A percentile compares a stretch with the other conserved stretches of the same genome.
Evolutionary conservation across 2,888 invertebrate genomes (phyloP).

Genomic region (Synergus japonicus): DNA sequence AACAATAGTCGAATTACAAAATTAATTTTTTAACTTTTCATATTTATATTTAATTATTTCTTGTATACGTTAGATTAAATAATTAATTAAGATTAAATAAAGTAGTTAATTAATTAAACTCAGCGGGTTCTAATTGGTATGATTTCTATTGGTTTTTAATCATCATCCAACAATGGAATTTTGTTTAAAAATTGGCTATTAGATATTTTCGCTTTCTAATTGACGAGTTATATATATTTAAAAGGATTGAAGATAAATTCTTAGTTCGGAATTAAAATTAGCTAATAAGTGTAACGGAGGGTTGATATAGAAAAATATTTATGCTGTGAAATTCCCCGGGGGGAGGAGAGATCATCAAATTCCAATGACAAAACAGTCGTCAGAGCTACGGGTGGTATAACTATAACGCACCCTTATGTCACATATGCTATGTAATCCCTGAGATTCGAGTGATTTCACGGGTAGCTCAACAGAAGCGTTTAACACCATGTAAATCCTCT

Average conservation of each 20-base stretch:
- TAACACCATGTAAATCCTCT: conserved; percentile 38
- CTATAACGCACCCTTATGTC: conserved; percentile 47
- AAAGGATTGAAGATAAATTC: not conserved
- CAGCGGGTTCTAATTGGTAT: too few species aligned
- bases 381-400: conserved; percentile 55
- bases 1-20: not conserved
- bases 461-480: conserved; percentile 34
- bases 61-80: too few species aligned
- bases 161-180: too few species aligned
- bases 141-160: too few species aligned
- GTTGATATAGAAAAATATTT: conserved; percentile 41
- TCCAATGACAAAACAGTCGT: conserved; percentile 70
- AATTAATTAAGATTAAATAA: too few species aligned
- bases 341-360: conserved; percentile 68
- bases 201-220: too few species aligned
- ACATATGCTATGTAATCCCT: conserved; percentile 58
- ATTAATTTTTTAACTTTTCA: not conserved
- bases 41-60: not conserved
- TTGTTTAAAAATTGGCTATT: too few species aligned
- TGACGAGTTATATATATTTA: not conserved
- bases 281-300: conserved; percentile 44
- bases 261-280: not conserved
- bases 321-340: conserved; percentile 5
- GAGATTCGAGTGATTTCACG: conserved; percentile 38
- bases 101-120: too few species aligned